Evolutionary conservation across 2,113 vertebrate species (phyloP), one percentile per base, ranked within the genome.

Genomic region (Menura novaehollandiae): DNA sequence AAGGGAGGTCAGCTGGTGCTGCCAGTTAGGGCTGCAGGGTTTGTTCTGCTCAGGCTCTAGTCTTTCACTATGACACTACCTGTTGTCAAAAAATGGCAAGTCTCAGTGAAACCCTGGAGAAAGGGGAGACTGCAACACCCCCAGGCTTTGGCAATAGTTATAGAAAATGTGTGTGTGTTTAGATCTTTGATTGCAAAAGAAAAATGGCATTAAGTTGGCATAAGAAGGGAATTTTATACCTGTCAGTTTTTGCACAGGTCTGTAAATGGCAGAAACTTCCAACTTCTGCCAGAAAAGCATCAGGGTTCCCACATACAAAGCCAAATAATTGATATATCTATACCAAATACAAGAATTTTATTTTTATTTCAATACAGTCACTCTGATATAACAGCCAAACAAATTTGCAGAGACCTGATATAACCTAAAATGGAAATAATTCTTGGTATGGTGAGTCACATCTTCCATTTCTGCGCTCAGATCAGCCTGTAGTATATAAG

Each of bases 171-270:
- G 51, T 93, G 37, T 83, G 37, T 69, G 35, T 88, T 95, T 85
- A 88, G 76, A 92, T 88, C 84, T 69, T 68, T 81, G 82, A 95
- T 52, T 94, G 88, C 90, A 97, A 93, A 94, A 96, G 49, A 87
- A 86, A 94, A 95, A 93, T 67, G 85, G 91, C 88, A 91, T 91
- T 72, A 91, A 89, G 69, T 95, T 95, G 93, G 95, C 94, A 97
- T 43, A 69, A 41, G 44, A 55, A 79, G 80, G 74, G 63, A 88
- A 91, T 93, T 95, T 89, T 92, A 68, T 94, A 87, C 78, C 73
- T 92, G 90, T 91, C 76, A 66, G 84, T 74, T 96, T 95, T 86
- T 87, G 86, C 85, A 76, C 52, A 72, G 73, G 81, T 91, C 58
- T 94, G 69, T 74, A 87, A 84, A 71, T 60, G 90, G 96, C 63